Evolutionary conservation across 1,140 invertebrate genomes (phyloP), one percentile per base, ranked within the genome.

Genomic region (Anoplolepis gracilipes): DNA sequence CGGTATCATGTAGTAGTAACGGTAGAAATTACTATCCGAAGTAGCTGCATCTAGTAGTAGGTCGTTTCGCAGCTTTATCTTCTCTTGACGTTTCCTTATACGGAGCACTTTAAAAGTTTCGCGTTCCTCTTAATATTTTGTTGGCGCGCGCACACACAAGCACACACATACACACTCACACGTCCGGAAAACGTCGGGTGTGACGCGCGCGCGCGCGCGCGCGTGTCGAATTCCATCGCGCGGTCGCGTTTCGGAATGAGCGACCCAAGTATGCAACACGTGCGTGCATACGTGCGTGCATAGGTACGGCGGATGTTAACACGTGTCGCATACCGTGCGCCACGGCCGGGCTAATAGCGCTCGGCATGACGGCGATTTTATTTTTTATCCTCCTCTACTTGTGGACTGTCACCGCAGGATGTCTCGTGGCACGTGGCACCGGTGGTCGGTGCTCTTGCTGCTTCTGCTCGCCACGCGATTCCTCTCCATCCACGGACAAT

Each of bases 401-500:
- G 33, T 13, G 36, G 16, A 4, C n/a, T 61, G 0, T 19, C 28
- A 49, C 30, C 62, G 16, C 57, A 91, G 90, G 46, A 91, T 91
- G 90, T 84, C 88, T 46, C 75, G 69, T 55, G 85, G 53, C n/a
- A 88, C 72, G 57, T 90, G 89, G 89, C 73, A 81, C 61, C 85
- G 79, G 70, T 90, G 87, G 76, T 88, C 87, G 76, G 62, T 92
- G 79, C 81, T 92, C 72, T 81, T 92, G 65, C 67, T 93, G 70
- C 64, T 92, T 55, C 61, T 91, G 69, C 81, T 92, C 65, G 92
- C 88, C 16, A 90, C 91, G 81, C 84, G 91, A 79, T 85, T 92
- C 67, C 82, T 92, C 59, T 55, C 91, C 53, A 91, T 92, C 33
- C 90, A 90, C 36, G 90, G 89, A 49, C 94, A 95, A 87, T 95